Evolutionary conservation across 2,797 vertebrate species (phyloP), one percentile per base, ranked within the genome.

Genomic region (Taeniopygia guttata): DNA sequence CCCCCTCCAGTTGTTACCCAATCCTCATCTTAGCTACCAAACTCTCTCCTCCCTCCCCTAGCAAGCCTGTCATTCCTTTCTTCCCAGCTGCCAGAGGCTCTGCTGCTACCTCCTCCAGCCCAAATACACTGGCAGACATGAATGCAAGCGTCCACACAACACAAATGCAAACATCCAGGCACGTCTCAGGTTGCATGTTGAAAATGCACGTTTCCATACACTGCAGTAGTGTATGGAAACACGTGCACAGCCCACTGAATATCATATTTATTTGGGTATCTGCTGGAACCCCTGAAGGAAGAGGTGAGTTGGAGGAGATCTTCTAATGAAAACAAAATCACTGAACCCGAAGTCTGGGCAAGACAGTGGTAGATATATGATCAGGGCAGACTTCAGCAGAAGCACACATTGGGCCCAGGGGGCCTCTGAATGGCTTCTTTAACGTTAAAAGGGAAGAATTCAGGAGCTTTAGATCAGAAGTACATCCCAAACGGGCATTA

Each of bases 41-140:
- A 81, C 52, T 88, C 76, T 48, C 66, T 83, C 79, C 59, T 86
- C 89, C 87, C 79, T 89, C 54, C 81, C 54, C 62, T 76, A 89
- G 74, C 89, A 96, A 92, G 93, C 91, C 77, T 86, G 59, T 86
- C 94, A 95, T 91, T 96, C 94, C 85, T 91, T 93, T 88, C 86
- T 82, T 93, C 80, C 85, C 95, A 95, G 91, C 93, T 95, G 94
- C 91, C 87, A 79, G 91, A 70, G 91, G 67, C 42, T 86, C 64
- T 1, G 0, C 87, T 54, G 73, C 76, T 84, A 72, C 87, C 76
- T 92, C 80, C 85, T 91, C 48, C 70, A 84, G 73, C 69, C 77
- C 87, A 91, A 92, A 76, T 5, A 86, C 56, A 36, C 49, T 13
- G 49, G 64, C 85, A 94, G 67, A 89, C 80, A 58, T 2, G 17